phyloP scores from a whole-genome alignment of 2,888 invertebrate genomes.

The Drosophila nr. perissopoda region DNA sequence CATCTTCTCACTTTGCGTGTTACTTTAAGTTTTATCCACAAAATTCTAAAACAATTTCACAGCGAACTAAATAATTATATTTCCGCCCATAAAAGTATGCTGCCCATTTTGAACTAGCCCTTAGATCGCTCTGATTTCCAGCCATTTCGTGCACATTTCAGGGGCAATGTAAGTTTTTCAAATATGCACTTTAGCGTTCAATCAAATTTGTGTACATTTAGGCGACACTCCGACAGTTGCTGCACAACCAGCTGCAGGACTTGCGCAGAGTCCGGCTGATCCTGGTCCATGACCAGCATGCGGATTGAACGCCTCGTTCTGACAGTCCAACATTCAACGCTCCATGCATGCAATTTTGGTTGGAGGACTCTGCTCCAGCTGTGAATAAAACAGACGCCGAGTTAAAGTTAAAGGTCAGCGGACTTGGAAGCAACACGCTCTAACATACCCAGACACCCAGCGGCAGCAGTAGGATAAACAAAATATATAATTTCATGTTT shows the following conservation, averaged over 20 bases:
- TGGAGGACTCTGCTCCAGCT: constrained; percentile 16
- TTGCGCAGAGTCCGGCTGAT: not conserved
- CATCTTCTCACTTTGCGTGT: not conserved
- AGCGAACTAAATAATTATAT: not conserved
- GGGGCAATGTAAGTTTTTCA: not conserved
- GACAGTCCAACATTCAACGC: constrained; percentile 19
- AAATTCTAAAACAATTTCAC: not conserved
- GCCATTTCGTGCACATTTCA: not conserved
- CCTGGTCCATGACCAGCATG: not conserved
- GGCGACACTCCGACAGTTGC: constrained; percentile 4
- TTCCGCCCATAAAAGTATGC: constrained; percentile 19
- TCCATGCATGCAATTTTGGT: constrained; percentile 11
- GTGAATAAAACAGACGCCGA: not conserved
- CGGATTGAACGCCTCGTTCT: constrained; percentile 1
- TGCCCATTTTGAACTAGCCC: not conserved
- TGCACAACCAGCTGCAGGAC: not conserved
- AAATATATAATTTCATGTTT: constrained; percentile 69
- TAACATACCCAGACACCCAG: constrained; percentile 18
- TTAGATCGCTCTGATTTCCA: not conserved
- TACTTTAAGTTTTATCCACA: not conserved
- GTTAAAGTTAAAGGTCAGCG: constrained; percentile 14
- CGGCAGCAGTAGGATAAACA: constrained; percentile 42
- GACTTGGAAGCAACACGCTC: not conserved
- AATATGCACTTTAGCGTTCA: constrained; percentile 27
- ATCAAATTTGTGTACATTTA: constrained; percentile 18